Base-by-base conservation (phyloP, 2,888 invertebrate species). In the Lymantria dispar region DNA sequence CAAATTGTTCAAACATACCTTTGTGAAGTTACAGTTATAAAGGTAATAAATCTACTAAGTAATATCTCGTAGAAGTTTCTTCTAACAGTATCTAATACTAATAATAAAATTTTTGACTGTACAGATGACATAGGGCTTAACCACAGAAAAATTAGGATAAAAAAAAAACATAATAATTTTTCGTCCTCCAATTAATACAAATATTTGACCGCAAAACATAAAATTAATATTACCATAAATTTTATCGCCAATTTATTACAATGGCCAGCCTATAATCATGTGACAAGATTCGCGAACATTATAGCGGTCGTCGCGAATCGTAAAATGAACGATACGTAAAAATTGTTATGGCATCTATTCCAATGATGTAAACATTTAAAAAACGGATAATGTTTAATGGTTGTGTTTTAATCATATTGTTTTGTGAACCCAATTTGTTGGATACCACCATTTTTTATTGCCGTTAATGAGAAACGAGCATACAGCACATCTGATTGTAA, bases 231-330 rank as follows among this genome's bases (percentile, higher is more conserved):
- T 54, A 56, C 50, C 57, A 62, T 70, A 64, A 66, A 74, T 72
- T 77, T 80, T 73, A 80, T 68, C 64, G 57, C 65, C 61, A 56
- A 70, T 71, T 65, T 68, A 65, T 64, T 55, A 62, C 65, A 70
- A 75, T 66, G 63, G 64, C 54, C 58, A 54, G 49, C 58, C 60
- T 55, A 64, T 59, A 74, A 64, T 60, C 64, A 65, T 68, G 64
- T 63, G 61, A 56, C 55, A 62, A 72, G 64, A 72, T 68, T 72
- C 71, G 60, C 56, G 60, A 70, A 68, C 73, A 72, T 75, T 76
- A 72, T 65, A 63, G 56, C 22, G 57, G 54, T 58, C 54, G 57
- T 50, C 64, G 58, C 49, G 50, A 55, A 56, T 61, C 66, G 60
- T 73, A 68, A 74, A 74, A 38, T 55, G 52, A 70, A 67, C 47